Percentiles rank a stretch among this genome's conserved stretches.
Conservation (phyloP, 2,797 vertebrate genomes). For the Emys orbicularis region DNA sequence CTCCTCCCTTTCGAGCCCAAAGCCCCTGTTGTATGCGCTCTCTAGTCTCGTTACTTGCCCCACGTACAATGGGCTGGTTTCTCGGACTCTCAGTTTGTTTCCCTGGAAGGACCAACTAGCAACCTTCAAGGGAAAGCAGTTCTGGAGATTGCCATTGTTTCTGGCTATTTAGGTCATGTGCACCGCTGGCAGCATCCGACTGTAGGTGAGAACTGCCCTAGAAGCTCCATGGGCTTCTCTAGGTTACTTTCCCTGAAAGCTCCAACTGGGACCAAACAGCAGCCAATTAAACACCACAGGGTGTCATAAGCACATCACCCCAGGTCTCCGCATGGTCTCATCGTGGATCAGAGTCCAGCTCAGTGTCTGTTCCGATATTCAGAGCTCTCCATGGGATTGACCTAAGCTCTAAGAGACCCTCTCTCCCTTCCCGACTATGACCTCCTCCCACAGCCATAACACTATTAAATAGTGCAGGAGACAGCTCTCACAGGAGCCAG, state of each 20-base stretch:
- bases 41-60: fast-evolving
- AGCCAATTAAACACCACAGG: not conserved
- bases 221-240: fast-evolving
- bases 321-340: not conserved
- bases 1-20: not conserved
- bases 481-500: not conserved
- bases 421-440: fast-evolving
- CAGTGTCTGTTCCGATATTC: not conserved
- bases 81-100: not conserved
- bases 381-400: not conserved
- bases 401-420: not conserved
- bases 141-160: not conserved
- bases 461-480: too few species aligned
- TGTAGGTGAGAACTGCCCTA: not conserved
- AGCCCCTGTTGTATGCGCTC: not conserved
- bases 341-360: not conserved
- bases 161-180: not conserved
- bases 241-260: not conserved
- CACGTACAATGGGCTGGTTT: not conserved
- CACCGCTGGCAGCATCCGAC: not conserved
- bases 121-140: not conserved
- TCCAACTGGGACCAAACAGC: not conserved
- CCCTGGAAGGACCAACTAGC: not conserved
- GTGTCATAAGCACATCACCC: not conserved
- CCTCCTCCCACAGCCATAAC: not conserved